Evolutionary conservation across 1,140 invertebrate species (phyloP), one percentile per base, ranked within the genome.

Genomic region (Dendrolimus kikuchii): DNA sequence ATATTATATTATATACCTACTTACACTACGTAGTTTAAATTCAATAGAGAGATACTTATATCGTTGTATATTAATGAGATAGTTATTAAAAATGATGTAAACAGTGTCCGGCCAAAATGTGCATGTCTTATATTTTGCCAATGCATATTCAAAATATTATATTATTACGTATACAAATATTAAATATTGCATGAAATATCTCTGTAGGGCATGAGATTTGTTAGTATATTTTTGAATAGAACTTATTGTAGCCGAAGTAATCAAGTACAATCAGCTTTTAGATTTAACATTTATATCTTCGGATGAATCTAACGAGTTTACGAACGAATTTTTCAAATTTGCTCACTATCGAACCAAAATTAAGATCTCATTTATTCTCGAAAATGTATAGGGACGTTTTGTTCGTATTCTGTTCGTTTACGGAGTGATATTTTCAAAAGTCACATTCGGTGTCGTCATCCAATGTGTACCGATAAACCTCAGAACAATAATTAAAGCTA

Each of bases 261-360:
- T 71, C 60, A 74, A 81, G 77, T 81, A 84, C 75, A 84, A 80
- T 68, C 66, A 53, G 61, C 63, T 74, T 56, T 48, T 68, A 64
- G 64, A 66, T 51, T 66, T 61, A 61, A 58, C 55, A 47, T 55
- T 59, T 59, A 53, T 58, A 57, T 51, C 38, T 57, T 51, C 51
- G 60, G 67, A 69, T 69, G 62, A 70, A 71, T 63, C 56, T 71
- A 74, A 64, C 63, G 68, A 71, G 62, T 71, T 76, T 66, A 71
- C 66, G 65, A 80, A 82, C 71, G 71, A 77, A 81, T 77, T 72
- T 72, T 75, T 78, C 67, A 63, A 53, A 71, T 62, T 83, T 81
- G 75, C 78, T 81, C 77, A 84, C 72, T 77, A 60, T 78, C 51
- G 66, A 81, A 86, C 79, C 75, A 81, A 84, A 81, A 83, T 81